These are phyloP conservation scores for Ornithorhynchus anatinus DNA, from an alignment of 2,113 vertebrate genomes.

Conservation along the genomic window DNA sequence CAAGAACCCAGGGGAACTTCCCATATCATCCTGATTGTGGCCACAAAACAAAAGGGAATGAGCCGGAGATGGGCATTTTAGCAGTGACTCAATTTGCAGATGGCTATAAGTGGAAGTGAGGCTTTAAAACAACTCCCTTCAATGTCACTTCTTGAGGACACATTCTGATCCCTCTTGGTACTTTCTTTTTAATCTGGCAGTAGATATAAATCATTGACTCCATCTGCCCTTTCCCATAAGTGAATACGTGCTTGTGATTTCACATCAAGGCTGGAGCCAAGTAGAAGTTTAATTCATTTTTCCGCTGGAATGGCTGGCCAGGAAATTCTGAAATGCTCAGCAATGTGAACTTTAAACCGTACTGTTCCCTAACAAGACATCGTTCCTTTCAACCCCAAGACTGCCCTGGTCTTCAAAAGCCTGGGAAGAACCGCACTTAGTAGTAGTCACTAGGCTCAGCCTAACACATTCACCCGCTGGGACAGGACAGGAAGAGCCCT, in stretches of 20 bases:
- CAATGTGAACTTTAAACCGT: conserved; percentile 35
- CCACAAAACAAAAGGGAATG: conserved; percentile 20
- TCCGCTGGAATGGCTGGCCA: conserved; percentile 17
- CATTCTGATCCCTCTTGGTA: conserved; percentile 26
- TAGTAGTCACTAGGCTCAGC: conserved; percentile 25
- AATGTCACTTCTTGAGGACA: too few species aligned
- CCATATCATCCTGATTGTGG: conserved; percentile 9
- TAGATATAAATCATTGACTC: too few species aligned
- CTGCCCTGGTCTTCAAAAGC: conserved; percentile 43
- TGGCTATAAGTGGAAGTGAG: background rate
- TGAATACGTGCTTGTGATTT: background rate
- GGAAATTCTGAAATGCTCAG: conserved; percentile 42
- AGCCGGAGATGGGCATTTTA: background rate
- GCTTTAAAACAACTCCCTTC: conserved; percentile 18
- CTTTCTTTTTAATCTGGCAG: conserved; percentile 29
- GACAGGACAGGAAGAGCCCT: too few species aligned
- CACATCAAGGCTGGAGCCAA: background rate
- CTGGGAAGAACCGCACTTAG: background rate
- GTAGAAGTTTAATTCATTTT: conserved; percentile 4
- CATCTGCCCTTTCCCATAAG: background rate
- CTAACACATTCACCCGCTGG: conserved; percentile 14
- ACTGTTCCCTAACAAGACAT: conserved; percentile 5
- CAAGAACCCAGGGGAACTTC: background rate
- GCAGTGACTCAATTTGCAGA: background rate
- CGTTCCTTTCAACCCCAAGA: background rate